Conservation (phyloP, 2,797 vertebrate species). For the Sciurus vulgaris region DNA sequence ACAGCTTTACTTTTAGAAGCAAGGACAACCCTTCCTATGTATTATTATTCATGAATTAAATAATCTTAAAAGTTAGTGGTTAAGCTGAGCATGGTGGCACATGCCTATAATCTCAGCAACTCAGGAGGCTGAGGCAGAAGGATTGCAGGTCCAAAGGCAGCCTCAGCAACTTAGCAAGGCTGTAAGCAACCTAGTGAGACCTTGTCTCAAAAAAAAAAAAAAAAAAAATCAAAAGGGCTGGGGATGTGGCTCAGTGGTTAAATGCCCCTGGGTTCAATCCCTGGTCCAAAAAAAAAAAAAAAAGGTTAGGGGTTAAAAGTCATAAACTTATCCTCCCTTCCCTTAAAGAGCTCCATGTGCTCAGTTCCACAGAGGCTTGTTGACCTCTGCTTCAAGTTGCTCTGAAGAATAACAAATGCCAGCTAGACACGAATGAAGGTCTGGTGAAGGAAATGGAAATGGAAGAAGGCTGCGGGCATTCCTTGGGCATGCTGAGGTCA, state of each 20-base stretch:
- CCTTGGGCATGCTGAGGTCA: background rate
- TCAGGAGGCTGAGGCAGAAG: too few species aligned
- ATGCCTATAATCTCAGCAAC: too few species aligned
- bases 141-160: too few species aligned
- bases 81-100: too few species aligned
- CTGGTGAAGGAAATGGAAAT: constrained; percentile 16
- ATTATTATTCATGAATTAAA: background rate
- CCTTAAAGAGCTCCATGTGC: background rate
- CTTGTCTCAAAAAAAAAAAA: too few species aligned
- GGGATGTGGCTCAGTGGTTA: too few species aligned
- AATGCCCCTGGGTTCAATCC: too few species aligned
- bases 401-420: constrained; percentile 34
- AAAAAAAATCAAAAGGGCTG: too few species aligned
- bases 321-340: background rate
- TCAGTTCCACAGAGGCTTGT: background rate
- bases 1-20: constrained; percentile 13
- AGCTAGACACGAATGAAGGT: background rate
- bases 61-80: background rate
- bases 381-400: background rate
- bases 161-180: too few species aligned
- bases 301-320: constrained; percentile 36
- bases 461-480: background rate
- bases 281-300: too few species aligned
- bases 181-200: too few species aligned
- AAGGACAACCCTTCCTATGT: background rate